A percentile compares a stretch with the other conserved stretches of the same genome.
These are phyloP conservation scores for Xerus inauris DNA, from an alignment of 2,113 vertebrate genomes.

Conservation along the genomic window DNA sequence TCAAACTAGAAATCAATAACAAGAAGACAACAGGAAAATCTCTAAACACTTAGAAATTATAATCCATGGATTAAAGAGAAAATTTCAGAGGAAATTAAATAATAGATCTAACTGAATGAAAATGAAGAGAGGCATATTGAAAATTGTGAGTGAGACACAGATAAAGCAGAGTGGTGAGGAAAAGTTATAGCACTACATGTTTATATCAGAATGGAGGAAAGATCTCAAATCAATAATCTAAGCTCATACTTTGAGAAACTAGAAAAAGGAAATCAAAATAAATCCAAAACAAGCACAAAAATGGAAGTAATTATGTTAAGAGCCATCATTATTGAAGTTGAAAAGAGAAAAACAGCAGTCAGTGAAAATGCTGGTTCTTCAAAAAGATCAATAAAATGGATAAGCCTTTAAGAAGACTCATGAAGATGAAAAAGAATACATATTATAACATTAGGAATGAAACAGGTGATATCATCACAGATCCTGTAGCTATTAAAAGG, in stretches of 20 bases:
- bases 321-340: background rate
- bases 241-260: background rate
- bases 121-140: background rate
- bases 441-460: conserved; percentile 21
- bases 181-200: background rate
- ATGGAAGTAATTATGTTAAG: background rate
- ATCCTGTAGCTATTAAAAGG: background rate
- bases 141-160: background rate
- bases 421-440: background rate
- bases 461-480: background rate
- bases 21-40: conserved; percentile 1
- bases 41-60: conserved; percentile 21
- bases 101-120: background rate
- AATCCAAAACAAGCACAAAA: background rate
- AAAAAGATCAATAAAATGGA: background rate
- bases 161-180: background rate
- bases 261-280: background rate
- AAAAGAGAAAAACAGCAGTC: conserved; percentile 17
- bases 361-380: background rate
- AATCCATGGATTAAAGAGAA: background rate
- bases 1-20: background rate
- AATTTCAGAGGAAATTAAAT: background rate
- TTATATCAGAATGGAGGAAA: background rate
- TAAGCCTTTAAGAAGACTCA: background rate
- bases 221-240: background rate